Base-by-base conservation (phyloP, 1,140 invertebrate genomes). In the Drosophila sproati region DNA sequence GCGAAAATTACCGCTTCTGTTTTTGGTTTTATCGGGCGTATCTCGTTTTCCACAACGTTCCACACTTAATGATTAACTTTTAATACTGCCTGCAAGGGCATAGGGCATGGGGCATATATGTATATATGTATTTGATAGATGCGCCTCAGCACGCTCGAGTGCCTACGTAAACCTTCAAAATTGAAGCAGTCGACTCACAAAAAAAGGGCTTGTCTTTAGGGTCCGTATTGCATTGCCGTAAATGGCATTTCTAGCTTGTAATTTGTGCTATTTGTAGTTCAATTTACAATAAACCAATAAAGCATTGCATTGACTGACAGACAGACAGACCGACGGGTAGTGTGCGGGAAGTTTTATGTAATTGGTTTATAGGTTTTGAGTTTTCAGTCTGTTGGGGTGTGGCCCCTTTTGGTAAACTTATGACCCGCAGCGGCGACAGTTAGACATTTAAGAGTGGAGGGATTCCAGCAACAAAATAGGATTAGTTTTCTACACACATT, bases 351-450 rank as follows among this genome's bases (percentile, higher is more conserved):
- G 67, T 83, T 83, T 83, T 55, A 20, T 85, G 81, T 85, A 85
- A 85, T 85, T 85, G 81, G 77, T 86, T 86, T 85, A 83, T 80
- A 50, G 81, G 63, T 77, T 87, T 86, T 66, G 61, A 51, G 41
- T 67, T 56, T 35, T 48, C 12, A 32, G 5, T 76, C 57, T 66
- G 48, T 74, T 20, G 20, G 82, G 82, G 82, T 87, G 82, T 59
- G 80, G 66, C 70, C n/a, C 51, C 51, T 72, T 86, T 63, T 62
- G 54, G 43, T 64, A 67, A 71, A 72, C 60, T 76, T 64, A 52
- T 64, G 73, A 75, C 51, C 63, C 54, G 39, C 69, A 12, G 45
- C 55, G 34, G 60, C 31, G 82, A 82, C 82, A 64, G 68, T 39
- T 68, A 29, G 73, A 63, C 54, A 75, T 75, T 62, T 75, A 61